Base-by-base conservation (phyloP, 2,888 invertebrate species). In the Acronicta psi region DNA sequence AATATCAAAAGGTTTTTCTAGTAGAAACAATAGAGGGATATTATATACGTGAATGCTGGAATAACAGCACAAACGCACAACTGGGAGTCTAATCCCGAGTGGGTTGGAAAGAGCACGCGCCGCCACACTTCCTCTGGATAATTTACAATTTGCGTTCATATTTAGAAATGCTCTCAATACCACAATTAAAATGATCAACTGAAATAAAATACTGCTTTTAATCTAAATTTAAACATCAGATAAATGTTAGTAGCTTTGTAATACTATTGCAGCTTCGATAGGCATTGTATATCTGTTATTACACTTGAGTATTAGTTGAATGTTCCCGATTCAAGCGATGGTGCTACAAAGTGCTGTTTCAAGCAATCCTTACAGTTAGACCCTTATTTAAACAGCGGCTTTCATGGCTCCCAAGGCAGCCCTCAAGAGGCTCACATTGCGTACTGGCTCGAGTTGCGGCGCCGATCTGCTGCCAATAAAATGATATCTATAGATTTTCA, bases 91-190 rank as follows among this genome's bases (percentile, higher is more conserved):
- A 92, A 92, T 93, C 93, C 92, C 82, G 69, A 59, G 72, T 82
- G 82, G 79, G 79, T 76, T 68, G 82, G 75, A 69, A 73, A 74
- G 74, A 85, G 90, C 93, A 93, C 92, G 93, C 88, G 82, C 90
- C 81, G 63, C 73, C 79, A 80, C 72, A 79, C 77, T 80, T 80
- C 81, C 77, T 71, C 78, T 73, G 80, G 85, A 83, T 87, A 87
- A 89, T 91, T 89, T 86, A 88, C 85, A 90, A 89, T 89, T 89
- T 85, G 80, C 78, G 82, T 85, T 83, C 79, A 84, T 85, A 85
- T 86, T 88, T 82, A 82, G 79, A 77, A 74, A 77, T 79, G 77
- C 75, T 62, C 74, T 64, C 71, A 72, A 79, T 78, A 44, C 43
- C 54, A 69, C 59, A 54, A 71, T 41, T 58, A 51, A 54, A 61